A percentile compares a stretch with the other conserved stretches of the same genome.
Conservation (phyloP, 2,113 vertebrate genomes). For the Pelusios castaneus region DNA sequence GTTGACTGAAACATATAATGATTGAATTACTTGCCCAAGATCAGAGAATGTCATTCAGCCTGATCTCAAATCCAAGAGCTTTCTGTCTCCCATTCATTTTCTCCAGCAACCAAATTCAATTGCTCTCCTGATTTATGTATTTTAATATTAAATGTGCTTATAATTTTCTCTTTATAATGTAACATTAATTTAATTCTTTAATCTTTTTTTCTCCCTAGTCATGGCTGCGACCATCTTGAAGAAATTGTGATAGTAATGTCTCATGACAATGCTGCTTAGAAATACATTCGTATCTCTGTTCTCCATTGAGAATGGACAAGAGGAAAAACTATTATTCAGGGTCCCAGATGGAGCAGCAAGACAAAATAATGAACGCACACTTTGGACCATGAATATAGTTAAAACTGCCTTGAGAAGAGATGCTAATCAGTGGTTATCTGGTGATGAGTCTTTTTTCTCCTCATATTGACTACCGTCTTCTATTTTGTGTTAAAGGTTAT, state of each 20-base stretch:
- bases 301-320: background rate
- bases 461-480: constrained; percentile 58
- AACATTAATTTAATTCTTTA: background rate
- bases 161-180: background rate
- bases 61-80: background rate
- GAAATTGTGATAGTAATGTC: constrained; percentile 7
- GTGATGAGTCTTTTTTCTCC: constrained; percentile 38
- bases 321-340: constrained; percentile 21
- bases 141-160: background rate
- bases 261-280: constrained; percentile 44
- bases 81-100: constrained; percentile 1
- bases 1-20: background rate
- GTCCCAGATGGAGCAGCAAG: background rate
- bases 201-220: constrained; percentile 68
- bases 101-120: background rate
- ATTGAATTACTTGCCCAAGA: background rate
- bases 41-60: background rate
- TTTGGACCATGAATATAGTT: constrained; percentile 36
- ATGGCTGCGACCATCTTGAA: constrained; percentile 78
- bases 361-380: constrained; percentile 37
- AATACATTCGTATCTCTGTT: background rate
- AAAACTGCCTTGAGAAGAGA: constrained; percentile 53
- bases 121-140: background rate
- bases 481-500: constrained; percentile 71
- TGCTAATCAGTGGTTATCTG: constrained; percentile 44